These are phyloP conservation scores for Elephantulus edwardii DNA, from an alignment of 2,113 vertebrate genomes.

Conservation along the genomic window DNA sequence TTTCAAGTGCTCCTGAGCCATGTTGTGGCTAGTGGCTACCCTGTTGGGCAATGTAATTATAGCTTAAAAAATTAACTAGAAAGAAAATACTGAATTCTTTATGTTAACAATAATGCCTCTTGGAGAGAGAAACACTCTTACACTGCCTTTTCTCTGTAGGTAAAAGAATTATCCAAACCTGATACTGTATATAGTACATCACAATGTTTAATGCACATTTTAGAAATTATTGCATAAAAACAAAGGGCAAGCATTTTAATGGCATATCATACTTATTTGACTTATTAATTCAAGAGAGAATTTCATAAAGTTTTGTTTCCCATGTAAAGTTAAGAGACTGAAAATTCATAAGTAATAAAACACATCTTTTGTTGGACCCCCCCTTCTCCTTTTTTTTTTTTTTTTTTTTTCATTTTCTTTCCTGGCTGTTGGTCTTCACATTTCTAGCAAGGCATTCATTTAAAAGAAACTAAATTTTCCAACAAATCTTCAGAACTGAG, in stretches of 20 bases:
- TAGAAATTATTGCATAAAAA: conserved; percentile 30
- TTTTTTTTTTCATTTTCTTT: conserved; percentile 20
- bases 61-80: conserved; percentile 50
- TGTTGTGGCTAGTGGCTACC: background rate
- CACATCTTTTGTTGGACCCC: background rate
- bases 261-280: conserved; percentile 1
- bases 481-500: background rate
- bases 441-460: conserved; percentile 15
- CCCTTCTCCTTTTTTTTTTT: too few relatives aligned
- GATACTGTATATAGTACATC: background rate
- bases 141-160: conserved; percentile 34
- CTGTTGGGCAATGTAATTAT: background rate
- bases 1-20: background rate
- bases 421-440: background rate
- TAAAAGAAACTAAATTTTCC: background rate
- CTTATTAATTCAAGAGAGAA: conserved; percentile 15
- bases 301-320: conserved; percentile 7
- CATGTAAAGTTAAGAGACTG: background rate
- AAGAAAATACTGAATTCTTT: conserved; percentile 26
- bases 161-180: background rate
- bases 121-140: background rate
- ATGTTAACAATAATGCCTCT: conserved; percentile 12
- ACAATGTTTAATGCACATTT: background rate
- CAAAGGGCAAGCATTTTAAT: background rate
- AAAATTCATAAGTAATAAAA: conserved; percentile 8